Base-by-base conservation (phyloP, 53 echinoderm and acorn worm species). In the Echinometra lucunter region DNA sequence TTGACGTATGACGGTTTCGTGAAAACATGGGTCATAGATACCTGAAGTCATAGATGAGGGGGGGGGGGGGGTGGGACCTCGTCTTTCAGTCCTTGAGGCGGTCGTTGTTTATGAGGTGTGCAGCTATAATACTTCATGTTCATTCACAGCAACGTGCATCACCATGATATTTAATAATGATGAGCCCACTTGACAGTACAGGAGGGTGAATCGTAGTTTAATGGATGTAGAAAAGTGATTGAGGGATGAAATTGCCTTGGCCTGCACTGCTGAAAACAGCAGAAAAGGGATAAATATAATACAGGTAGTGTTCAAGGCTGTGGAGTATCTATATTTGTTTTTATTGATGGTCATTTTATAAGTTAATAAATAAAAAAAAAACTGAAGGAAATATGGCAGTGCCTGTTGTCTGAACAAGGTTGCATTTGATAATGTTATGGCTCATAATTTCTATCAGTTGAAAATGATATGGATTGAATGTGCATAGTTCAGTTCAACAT, bases 141-240 rank as follows among this genome's bases (percentile, higher is more conserved):
- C 78, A 78, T 35, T 42, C 78, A 38, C 6, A 18, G 78, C 78
- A 11, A 1, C 38, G 78, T 40, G 42, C 78, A 78, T 6, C 75
- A 78, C 21, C 72, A 21, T 78, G 78, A 78, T 42, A 78, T 38
- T 35, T 78, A 78, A 78, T 78, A 72, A 72, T 72, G 72, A 72
- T 72, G 35, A 32, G 35, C 72, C 72, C 35, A 72, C 72, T 2
- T 30, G 34, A 35, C 72, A 34, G 13, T 15, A 72, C 35, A 11
- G 72, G 72, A 15, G 32, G 72, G 72, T 35, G 34, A 72, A 72
- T 72, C 35, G 32, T 32, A 72, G 72, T 72, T 72, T 72, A 72
- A 34, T 72, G 72, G 72, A 72, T 72, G 72, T 72, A 15, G 28
- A 34, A 13, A 32, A 35, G 72, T 72, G 72, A 34, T 35, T 15